These are phyloP conservation scores for Vespertilio murinus DNA, from an alignment of 2,797 vertebrate genomes.

Conservation along the genomic window DNA sequence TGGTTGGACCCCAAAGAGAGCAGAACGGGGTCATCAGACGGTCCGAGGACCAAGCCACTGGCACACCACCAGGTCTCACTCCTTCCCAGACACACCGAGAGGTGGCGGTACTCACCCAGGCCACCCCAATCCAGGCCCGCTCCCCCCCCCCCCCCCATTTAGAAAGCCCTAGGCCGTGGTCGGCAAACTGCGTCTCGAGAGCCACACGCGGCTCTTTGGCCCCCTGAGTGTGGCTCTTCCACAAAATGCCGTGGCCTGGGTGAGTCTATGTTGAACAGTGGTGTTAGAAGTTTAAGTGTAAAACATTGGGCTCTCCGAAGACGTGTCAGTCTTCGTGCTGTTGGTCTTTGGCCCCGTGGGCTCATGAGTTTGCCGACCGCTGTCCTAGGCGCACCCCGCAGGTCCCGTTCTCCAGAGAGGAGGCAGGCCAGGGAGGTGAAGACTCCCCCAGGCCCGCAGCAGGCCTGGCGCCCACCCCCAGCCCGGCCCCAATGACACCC, in stretches of 20 bases:
- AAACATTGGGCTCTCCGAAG: no score
- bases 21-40: neutral
- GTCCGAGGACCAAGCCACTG: fast-evolving
- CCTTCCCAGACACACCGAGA: neutral
- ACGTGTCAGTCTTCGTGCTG: no score
- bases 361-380: no score
- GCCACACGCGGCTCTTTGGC: no score
- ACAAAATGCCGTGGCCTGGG: no score
- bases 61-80: neutral
- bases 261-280: no score
- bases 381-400: neutral
- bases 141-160: neutral
- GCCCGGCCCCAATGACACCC: fast-evolving
- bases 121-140: neutral
- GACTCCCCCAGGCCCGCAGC: neutral
- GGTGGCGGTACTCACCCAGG: neutral
- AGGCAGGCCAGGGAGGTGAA: neutral
- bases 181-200: no score
- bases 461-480: no score
- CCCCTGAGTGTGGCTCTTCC: no score
- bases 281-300: no score
- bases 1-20: neutral
- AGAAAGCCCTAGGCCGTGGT: neutral
- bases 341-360: no score
- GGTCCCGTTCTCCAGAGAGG: neutral